Percentiles rank a stretch among this genome's conserved stretches.
phyloP scores from a whole-genome alignment of 2,113 vertebrate species.

The Paracanthobrama guichenoti region DNA sequence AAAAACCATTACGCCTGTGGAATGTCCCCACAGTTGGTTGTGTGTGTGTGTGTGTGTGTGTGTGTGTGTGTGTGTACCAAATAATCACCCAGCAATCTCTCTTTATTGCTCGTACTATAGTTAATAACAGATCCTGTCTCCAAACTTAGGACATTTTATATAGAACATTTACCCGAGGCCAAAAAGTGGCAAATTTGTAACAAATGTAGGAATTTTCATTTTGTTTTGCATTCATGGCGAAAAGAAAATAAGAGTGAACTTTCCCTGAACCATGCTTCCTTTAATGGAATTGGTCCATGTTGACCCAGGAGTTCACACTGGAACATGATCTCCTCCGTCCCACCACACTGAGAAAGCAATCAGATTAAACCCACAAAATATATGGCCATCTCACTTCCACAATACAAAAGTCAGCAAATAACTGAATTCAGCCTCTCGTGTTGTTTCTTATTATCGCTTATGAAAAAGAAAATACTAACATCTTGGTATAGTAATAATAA shows the following conservation, averaged over 20 bases:
- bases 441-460: constrained; percentile 77
- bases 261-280: constrained; percentile 98
- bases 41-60: no score
- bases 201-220: constrained; percentile 84
- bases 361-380: constrained; percentile 91
- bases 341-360: constrained; percentile 94
- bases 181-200: constrained; percentile 81
- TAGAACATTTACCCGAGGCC: constrained; percentile 72
- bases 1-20: no score
- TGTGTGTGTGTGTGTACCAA: constrained; percentile 40
- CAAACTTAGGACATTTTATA: constrained; percentile 82
- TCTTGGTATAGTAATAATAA: background rate
- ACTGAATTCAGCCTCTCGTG: constrained; percentile 83
- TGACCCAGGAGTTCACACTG: constrained; percentile 90
- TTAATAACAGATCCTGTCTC: constrained; percentile 77
- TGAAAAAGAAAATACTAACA: constrained; percentile 34
- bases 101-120: constrained; percentile 75
- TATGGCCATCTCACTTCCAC: constrained; percentile 87
- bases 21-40: no score
- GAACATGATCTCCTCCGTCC: constrained; percentile 93
- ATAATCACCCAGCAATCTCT: constrained; percentile 71
- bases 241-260: constrained; percentile 99
- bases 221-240: constrained; percentile 87
- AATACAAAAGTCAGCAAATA: constrained; percentile 84
- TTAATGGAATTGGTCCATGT: constrained; percentile 90